These are phyloP conservation scores for Oreohelix idahoensis DNA, from an alignment of 1,140 invertebrate genomes.

Conservation along the genomic window DNA sequence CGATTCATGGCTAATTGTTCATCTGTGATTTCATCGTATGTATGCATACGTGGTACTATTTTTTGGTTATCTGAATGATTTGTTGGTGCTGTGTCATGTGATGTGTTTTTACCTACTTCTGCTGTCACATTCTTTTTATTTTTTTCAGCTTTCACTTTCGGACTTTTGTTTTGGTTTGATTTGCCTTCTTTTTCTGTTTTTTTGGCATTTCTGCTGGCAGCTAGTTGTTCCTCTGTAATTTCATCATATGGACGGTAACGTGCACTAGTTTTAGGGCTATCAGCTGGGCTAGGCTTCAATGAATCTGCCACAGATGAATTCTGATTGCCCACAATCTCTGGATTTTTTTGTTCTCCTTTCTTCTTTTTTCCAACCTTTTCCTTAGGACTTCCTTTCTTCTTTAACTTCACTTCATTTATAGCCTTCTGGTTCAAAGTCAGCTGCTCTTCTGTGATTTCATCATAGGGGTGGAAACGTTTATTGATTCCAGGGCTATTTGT, in stretches of 20 bases:
- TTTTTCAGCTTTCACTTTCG: too few species aligned
- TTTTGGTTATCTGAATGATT: too few species aligned
- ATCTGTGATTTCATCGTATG: background rate
- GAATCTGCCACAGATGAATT: background rate
- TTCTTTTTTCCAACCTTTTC: background rate
- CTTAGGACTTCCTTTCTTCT: background rate
- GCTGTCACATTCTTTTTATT: too few species aligned
- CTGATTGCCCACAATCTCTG: background rate
- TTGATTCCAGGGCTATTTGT: background rate
- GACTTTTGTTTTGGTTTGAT: too few species aligned
- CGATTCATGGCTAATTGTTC: background rate
- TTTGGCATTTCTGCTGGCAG: background rate
- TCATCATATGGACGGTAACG: background rate
- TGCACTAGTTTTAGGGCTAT: background rate
- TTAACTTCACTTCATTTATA: background rate
- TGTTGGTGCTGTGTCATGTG: too few species aligned
- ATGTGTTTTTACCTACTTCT: too few species aligned
- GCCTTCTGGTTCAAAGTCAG: background rate
- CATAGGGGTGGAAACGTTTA: background rate
- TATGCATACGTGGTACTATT: background rate
- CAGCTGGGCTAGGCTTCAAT: too few species aligned
- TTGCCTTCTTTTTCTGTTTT: background rate
- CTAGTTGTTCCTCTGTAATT: background rate
- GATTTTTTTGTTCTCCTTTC: background rate
- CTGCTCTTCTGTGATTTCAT: background rate